Base-by-base conservation (phyloP, 2,113 vertebrate species). In the Indri indri region DNA sequence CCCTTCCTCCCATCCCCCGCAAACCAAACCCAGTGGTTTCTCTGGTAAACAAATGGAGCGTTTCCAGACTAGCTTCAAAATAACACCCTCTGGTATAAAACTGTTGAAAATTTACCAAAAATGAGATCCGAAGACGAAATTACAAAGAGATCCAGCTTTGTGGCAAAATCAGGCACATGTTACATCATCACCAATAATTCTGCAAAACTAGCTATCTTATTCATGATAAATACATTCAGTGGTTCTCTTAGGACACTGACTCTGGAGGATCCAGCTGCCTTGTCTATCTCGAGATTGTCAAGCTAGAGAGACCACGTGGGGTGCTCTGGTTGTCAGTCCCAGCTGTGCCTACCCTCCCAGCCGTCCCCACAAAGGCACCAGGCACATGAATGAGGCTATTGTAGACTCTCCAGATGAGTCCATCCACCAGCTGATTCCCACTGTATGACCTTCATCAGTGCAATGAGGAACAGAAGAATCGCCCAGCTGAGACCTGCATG, bases 1-100 rank as follows among this genome's bases (percentile, higher is more conserved):
- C 16, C 52, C 52, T 1, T 16, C 52, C 5, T 17, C 17, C 6
- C 10, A 12, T 2, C 1, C 25, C n/a, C 1, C n/a, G 40, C 52
- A 54, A 54, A 54, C 52, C 61, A 42, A 79, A 57, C 7, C 20
- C 50, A 25, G 16, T 42, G 37, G 47, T 66, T 14, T 52, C 32
- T 65, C 54, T 45, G 22, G 6, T 70, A 91, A 70, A 63, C 25
- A 89, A 85, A 90, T 45, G 12, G 52, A 84, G 23, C n/a, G n/a
- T 93, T 70, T 90, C 8, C 11, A 83, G 42, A 50, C 10, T 9
- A 50, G 91, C 6, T 68, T 91, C 14, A 83, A 50, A 88, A n/a
- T 86, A 34, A 66, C 74, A 30, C 30, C 66, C 8, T 86, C 25
- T 61, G 68, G 16, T 42, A 91, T 30, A 88, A 70, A 83, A 59